Base-by-base conservation (phyloP, 1,140 invertebrate genomes). In the Megalonaias nervosa region DNA sequence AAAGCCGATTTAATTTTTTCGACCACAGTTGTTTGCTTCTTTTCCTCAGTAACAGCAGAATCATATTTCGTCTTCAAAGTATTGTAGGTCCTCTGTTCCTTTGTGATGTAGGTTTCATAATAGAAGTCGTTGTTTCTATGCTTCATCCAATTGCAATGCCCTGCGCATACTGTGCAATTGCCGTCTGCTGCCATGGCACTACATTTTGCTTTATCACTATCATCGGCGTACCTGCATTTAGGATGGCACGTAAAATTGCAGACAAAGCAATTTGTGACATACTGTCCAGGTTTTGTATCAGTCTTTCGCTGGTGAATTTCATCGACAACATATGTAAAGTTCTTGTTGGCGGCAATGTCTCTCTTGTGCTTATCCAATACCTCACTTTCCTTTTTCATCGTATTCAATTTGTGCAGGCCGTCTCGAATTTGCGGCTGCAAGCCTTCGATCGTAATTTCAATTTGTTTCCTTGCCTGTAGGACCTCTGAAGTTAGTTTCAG, bases 221-320 rank as follows among this genome's bases (percentile, higher is more conserved):
- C 77, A 14, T 75, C 67, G 15, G 26, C 59, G 48, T n/a, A 70
- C 0, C 0, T 12, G 69, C 82, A 83, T 0, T 65, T 68, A 56
- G 65, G 56, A 66, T 83, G 82, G 68, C 82, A 83, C 11, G 82
- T 83, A 26, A 57, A 74, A 69, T 83, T 75, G 56, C 82, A 83
- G 26, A 58, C 23, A 0, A 74, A 48, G 21, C 82, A 83, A 55
- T 83, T 83, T 2, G 80, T 83, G 11, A 75, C 69, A 70, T 74
- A 73, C 26, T 66, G 21, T 1, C 80, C 74, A 3, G 38, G n/a
- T 19, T 58, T 38, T 23, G 82, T 26, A 19, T 68, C 57, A 19
- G 68, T 66, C 26, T 71, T 66, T 26, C 66, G 71, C 19, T 71
- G 70, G 6, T 70, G 58, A 16, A 61, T 72, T 67, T 81, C 74